Percentiles rank a stretch among this genome's conserved stretches.
Evolutionary conservation across 2,888 invertebrate genomes (phyloP).

Genomic region (Heliconius aoede): DNA sequence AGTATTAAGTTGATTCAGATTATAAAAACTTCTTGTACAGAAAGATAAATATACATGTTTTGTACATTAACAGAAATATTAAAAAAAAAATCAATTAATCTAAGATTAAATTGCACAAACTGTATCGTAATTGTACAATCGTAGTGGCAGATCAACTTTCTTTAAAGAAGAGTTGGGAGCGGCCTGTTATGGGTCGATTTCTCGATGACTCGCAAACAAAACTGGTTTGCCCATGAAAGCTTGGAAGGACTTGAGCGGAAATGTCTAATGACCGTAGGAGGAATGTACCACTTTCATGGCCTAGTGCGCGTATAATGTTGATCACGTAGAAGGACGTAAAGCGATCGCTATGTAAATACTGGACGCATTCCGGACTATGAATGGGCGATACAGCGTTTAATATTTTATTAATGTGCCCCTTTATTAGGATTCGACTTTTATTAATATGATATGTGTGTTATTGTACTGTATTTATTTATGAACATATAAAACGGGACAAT

Average conservation of each 20-base stretch:
- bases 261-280: constrained; percentile 65
- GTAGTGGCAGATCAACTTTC: constrained; percentile 51
- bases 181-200: constrained; percentile 67
- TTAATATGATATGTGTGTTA: not conserved
- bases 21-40: not conserved
- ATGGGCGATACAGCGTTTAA: constrained; percentile 27
- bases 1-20: not conserved
- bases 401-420: constrained; percentile 10
- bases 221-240: constrained; percentile 66
- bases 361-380: constrained; percentile 35
- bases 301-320: constrained; percentile 52
- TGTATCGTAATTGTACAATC: constrained; percentile 46
- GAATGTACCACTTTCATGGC: constrained; percentile 69
- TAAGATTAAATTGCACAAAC: constrained; percentile 42
- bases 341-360: constrained; percentile 26
- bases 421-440: not conserved
- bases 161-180: constrained; percentile 51
- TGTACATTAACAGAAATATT: not conserved
- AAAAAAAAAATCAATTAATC: constrained; percentile 15
- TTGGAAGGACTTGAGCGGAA: constrained; percentile 59
- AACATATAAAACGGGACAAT: too few species aligned
- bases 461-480: not conserved
- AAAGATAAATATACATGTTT: not conserved
- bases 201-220: constrained; percentile 72
- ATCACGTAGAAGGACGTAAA: constrained; percentile 39